Evolutionary conservation across 1,140 invertebrate genomes (phyloP).

Genomic region (Goniozus legneri): DNA sequence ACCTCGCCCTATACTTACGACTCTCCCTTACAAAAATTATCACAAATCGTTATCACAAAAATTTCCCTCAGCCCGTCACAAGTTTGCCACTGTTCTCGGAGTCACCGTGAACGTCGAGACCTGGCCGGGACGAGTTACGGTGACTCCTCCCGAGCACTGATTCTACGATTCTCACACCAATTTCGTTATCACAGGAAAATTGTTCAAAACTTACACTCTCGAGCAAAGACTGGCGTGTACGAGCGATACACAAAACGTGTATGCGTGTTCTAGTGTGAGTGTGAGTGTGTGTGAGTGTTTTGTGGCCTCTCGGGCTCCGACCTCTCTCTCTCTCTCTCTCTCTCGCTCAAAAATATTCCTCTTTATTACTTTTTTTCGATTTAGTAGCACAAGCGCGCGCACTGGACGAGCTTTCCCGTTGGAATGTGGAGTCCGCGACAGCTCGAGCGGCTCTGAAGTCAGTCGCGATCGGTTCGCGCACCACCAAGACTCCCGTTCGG

Average conservation of each 20-base stretch:
- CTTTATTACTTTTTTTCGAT: background rate
- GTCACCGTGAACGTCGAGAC: too few relatives aligned
- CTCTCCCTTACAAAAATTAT: too few relatives aligned
- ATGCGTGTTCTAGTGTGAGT: background rate
- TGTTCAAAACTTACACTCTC: too few relatives aligned
- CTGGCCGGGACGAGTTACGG: too few relatives aligned
- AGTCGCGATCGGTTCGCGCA: slow-evolving; percentile 18
- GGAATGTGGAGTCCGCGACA: slow-evolving; percentile 59
- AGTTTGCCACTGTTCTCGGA: too few relatives aligned
- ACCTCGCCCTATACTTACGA: too few relatives aligned
- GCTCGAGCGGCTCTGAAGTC: slow-evolving; percentile 55
- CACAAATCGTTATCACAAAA: too few relatives aligned
- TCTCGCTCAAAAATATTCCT: background rate
- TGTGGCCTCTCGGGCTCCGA: background rate
- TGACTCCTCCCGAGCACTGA: too few relatives aligned
- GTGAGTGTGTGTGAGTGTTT: slow-evolving; percentile 1
- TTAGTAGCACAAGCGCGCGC: slow-evolving; percentile 23
- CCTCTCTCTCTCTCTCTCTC: slow-evolving; percentile 5
- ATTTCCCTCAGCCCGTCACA: too few relatives aligned
- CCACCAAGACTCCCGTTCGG: slow-evolving; percentile 18
- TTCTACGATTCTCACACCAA: too few relatives aligned
- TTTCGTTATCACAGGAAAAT: too few relatives aligned
- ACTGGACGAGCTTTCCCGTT: slow-evolving; percentile 44
- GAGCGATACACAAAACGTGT: background rate
- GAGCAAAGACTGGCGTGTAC: background rate